Evolutionary conservation across 2,113 vertebrate genomes (phyloP), one percentile per base, ranked within the genome.

Genomic region (Oenanthe melanoleuca): DNA sequence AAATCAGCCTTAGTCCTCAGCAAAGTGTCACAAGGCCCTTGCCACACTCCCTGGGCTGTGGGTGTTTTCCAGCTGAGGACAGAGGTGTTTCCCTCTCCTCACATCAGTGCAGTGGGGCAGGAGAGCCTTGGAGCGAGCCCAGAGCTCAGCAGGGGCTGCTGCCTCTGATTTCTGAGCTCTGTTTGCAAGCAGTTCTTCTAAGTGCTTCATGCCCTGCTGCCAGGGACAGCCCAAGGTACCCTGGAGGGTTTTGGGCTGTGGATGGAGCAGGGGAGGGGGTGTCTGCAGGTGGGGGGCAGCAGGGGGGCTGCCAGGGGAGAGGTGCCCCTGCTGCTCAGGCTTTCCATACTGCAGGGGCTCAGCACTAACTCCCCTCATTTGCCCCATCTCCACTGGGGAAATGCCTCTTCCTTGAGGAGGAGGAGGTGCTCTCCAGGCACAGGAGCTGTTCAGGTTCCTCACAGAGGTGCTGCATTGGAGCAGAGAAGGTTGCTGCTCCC

Each of bases 171-270:
- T 52, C 66, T 79, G 33, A 7, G 31, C 64, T 83, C 23, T 70
- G 12, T 89, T 87, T 83, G 44, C 38, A 59, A 53, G 73, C 52
- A 63, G 12, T 45, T 88, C 80, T 67, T 38, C 1, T 40, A 53
- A 47, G 28, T 63, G 18, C 40, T 49, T 52, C 6, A 16, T 66
- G 12, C 11, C 22, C 0, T 77, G 77, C 31, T 83, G 9, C 25
- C 59, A 10, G 14, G 4, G 19, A 1, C 17, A 6, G 59, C 26
- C 29, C 1, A 0, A 11, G 12, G 25, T n/a, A 9, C 61, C 7
- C 21, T 70, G 69, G 38, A 28, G 69, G 47, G 16, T 29, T 72
- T 59, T 71, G 70, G 24, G 44, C 16, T 71, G 52, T 44, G 61
- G 56, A 33, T 71, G 61, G 71, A 59, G 83, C 44, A 71, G 53